A percentile compares a stretch with the other conserved stretches of the same genome.
Evolutionary conservation across 1,140 invertebrate genomes (phyloP).

Genomic region (Gryllus bimaculatus): DNA sequence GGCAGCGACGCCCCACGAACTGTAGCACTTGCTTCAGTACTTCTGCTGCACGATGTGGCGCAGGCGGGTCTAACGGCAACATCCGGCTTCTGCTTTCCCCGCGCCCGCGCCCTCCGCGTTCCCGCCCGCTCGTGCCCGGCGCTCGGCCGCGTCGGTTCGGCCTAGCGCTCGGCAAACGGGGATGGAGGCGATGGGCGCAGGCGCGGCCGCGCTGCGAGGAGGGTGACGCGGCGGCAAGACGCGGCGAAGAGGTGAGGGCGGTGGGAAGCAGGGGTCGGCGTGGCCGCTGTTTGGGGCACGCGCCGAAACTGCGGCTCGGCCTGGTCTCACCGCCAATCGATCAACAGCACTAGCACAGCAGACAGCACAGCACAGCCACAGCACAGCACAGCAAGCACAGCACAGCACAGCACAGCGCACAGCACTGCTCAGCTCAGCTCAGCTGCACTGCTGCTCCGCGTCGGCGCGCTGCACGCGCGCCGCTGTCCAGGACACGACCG

Average conservation of each 20-base stretch:
- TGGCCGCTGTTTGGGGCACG: background rate
- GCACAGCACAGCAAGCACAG: too few species aligned
- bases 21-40: background rate
- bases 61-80: background rate
- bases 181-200: too few species aligned
- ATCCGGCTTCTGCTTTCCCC: background rate
- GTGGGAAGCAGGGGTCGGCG: background rate
- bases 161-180: background rate
- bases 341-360: too few species aligned
- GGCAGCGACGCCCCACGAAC: too few species aligned
- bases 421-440: too few species aligned
- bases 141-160: constrained; percentile 4
- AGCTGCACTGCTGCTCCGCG: too few species aligned
- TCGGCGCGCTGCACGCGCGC: too few species aligned
- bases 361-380: too few species aligned
- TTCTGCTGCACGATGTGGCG: background rate
- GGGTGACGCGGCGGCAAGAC: background rate
- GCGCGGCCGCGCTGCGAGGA: background rate
- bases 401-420: too few species aligned
- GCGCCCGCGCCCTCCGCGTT: background rate
- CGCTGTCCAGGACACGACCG: too few species aligned
- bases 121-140: background rate
- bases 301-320: background rate
- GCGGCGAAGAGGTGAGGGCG: background rate
- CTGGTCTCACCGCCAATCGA: background rate